Base-by-base conservation (phyloP, 2,888 invertebrate species). In the Hyalella azteca region DNA sequence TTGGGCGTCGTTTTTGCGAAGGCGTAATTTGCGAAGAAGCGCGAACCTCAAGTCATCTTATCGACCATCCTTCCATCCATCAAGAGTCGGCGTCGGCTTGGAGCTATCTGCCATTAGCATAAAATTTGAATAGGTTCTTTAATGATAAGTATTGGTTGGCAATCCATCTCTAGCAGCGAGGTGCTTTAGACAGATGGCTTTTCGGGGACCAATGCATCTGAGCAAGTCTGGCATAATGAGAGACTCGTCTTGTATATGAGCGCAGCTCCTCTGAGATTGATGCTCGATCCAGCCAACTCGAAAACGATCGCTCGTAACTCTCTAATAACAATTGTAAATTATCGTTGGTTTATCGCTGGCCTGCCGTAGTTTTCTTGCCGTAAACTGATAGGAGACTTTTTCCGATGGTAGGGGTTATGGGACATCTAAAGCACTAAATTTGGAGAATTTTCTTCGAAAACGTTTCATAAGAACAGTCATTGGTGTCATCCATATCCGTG, bases 121-220 rank as follows among this genome's bases (percentile, higher is more conserved):
- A 80, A 82, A 80, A 82, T 82, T 82, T 82, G 80, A 82, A 82
- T 82, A 82, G 76, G 76, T 82, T 82, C 82, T 82, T 80, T 82
- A 82, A 82, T 82, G 82, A 82, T 82, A 82, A 82, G 80, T 82
- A 80, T 80, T 82, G 80, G 80, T 80, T 82, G 76, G 82, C 82
- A 49, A 82, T 82, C 80, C 79, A 80, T 82, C 82, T 82, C 80
- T 82, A 66, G 80, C 78, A 78, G 80, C 78, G 76, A 79, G 80
- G 80, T 60, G 45, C 80, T 73, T 77, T 77, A 80, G 82, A 80
- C 82, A 82, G 82, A 82, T 79, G 82, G 82, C 82, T 82, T 79
- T 80, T 78, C 40, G 60, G 78, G 50, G 66, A 29, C 77, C 50
- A 77, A 79, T 79, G 81, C 73, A 79, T 81, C 39, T 76, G 76